Base-by-base conservation (phyloP, 2,113 vertebrate species). In the Gasterosteus aculeatus region DNA sequence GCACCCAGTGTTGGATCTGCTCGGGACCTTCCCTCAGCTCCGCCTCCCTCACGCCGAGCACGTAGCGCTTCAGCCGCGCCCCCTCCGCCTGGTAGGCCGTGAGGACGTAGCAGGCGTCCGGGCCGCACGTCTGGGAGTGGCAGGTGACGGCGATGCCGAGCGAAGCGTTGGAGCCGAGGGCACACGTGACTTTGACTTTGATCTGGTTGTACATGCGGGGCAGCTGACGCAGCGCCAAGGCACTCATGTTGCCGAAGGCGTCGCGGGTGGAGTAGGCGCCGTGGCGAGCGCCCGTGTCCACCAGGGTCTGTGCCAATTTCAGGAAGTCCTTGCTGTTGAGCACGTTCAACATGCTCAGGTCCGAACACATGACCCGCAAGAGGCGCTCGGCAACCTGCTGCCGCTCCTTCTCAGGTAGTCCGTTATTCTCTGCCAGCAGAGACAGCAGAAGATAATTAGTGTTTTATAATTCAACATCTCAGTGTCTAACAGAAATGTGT, bases 191-290 rank as follows among this genome's bases (percentile, higher is more conserved):
- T 80, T 99, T 99, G 70, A 99, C 98, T 88, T 99, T 99, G 81
- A 98, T 97, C 87, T 99, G 98, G 95, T 99, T 99, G 94, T 99
- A 99, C 97, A 98, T 98, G 80, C 97, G 96, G 0, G 97, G 97
- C 85, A 99, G 92, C 88, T 99, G 97, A 80, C 97, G 97, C 80
- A 99, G 93, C 0, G 98, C 98, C 90, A 99, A 92, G 0, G 96
- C 95, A 91, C 96, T 97, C 94, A 98, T 97, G 85, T 98, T 98
- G 69, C 97, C 98, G 5, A 99, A 94, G 75, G 97, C 95, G 15
- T 99, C 97, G 0, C 96, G 96, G 86, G 97, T 97, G 0, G 97
- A 97, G 91, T 98, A 99, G 84, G 97, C 96, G 0, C 98, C 98
- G 0, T 99, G 97, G 76, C 97, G 97, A 70, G 98, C 96, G 0